A percentile compares a stretch with the other conserved stretches of the same genome.
Conservation (phyloP, 2,113 vertebrate species). For the Beaufortia kweichowensis region DNA sequence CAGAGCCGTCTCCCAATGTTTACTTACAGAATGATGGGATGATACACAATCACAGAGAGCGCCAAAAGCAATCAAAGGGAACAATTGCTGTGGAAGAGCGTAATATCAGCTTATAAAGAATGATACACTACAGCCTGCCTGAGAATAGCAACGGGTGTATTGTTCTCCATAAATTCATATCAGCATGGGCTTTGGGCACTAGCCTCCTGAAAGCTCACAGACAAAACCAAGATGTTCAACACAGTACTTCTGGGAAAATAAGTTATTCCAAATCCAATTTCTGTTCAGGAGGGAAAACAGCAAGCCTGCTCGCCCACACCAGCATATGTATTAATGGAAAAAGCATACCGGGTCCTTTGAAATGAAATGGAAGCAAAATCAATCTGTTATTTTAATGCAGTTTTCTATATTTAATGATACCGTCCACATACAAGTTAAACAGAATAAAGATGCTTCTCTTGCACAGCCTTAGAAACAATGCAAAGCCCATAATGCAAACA, state of each 20-base stretch:
- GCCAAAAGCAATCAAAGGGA: slow-evolving; percentile 19
- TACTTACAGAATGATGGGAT: slow-evolving; percentile 36
- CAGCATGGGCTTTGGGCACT: slow-evolving; percentile 31
- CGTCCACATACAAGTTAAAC: no score
- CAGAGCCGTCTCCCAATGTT: slow-evolving; percentile 34
- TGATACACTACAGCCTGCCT: slow-evolving; percentile 27
- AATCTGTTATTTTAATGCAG: slow-evolving; percentile 6
- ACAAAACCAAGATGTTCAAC: slow-evolving; percentile 28
- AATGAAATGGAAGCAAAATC: background rate
- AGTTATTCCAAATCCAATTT: slow-evolving; percentile 39
- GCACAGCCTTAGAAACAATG: background rate
- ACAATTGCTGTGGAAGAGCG: slow-evolving; percentile 26
- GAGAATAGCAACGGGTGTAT: slow-evolving; percentile 36
- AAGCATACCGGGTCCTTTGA: background rate
- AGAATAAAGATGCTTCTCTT: no score
- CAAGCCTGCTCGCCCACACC: background rate
- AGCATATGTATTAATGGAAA: slow-evolving; percentile 25
- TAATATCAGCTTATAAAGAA: slow-evolving; percentile 42
- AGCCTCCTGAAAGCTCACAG: slow-evolving; percentile 27
- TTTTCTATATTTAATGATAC: background rate
- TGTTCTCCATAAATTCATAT: slow-evolving; percentile 38
- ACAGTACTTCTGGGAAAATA: background rate
- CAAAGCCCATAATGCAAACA: background rate
- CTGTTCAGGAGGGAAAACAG: background rate
- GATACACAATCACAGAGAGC: slow-evolving; percentile 31